Conservation (phyloP, 2,113 vertebrate species). For the Pangasianodon hypophthalmus region DNA sequence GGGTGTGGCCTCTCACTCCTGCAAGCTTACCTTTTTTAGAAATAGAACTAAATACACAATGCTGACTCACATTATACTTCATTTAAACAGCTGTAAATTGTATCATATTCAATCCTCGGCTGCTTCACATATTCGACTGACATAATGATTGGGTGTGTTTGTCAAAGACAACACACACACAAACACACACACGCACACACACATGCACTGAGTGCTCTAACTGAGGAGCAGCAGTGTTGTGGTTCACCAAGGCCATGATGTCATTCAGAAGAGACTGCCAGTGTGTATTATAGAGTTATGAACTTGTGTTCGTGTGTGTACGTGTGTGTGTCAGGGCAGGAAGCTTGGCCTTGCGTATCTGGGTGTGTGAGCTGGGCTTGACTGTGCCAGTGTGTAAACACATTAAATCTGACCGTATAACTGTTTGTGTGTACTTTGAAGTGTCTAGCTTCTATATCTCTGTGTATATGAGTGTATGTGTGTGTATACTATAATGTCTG, state of each 20-base stretch:
- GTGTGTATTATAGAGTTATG: neutral
- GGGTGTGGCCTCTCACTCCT: neutral
- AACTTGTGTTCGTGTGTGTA: neutral
- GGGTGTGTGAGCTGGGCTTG: neutral
- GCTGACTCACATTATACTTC: neutral
- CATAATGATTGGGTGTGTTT: too few relatives aligned
- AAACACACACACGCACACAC: slow-evolving; percentile 18
- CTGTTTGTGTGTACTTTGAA: neutral
- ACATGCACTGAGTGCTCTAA: neutral
- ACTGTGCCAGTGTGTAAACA: slow-evolving; percentile 17
- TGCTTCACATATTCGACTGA: neutral
- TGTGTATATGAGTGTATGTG: neutral
- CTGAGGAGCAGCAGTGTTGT: neutral
- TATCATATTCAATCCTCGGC: neutral
- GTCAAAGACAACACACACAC: slow-evolving; percentile 1
- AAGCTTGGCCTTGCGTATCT: slow-evolving; percentile 13
- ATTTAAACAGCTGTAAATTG: neutral
- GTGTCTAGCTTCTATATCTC: neutral
- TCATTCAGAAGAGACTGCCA: neutral
- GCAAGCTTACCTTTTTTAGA: neutral
- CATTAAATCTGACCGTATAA: slow-evolving; percentile 1
- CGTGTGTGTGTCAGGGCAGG: neutral
- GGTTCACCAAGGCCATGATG: slow-evolving; percentile 8
- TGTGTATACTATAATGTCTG: neutral
- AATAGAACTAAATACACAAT: neutral